A percentile compares a stretch with the other conserved stretches of the same genome.
These are phyloP conservation scores for Agrotis exclamationis DNA, from an alignment of 2,888 invertebrate genomes.

Conservation along the genomic window DNA sequence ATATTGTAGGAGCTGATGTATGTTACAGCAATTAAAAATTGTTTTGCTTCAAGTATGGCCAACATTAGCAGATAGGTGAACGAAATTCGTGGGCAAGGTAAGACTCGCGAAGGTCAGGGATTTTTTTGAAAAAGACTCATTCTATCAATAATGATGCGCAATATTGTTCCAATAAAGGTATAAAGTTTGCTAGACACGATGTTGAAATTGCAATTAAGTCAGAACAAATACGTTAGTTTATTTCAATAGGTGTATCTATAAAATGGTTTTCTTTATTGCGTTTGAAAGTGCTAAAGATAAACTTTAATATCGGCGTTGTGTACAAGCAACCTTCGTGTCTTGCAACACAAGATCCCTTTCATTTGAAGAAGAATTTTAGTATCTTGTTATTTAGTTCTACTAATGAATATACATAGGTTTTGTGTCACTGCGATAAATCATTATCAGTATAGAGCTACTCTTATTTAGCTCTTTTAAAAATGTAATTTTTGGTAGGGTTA, in stretches of 20 bases:
- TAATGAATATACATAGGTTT: too few species aligned
- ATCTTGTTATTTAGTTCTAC: background rate
- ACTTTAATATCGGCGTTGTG: background rate
- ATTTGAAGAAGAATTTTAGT: background rate
- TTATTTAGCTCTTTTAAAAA: too few species aligned
- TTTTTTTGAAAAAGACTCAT: too few species aligned
- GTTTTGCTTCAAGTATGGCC: too few species aligned
- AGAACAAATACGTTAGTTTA: background rate
- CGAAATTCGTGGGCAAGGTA: too few species aligned
- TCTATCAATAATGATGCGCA: background rate
- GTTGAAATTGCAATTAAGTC: background rate
- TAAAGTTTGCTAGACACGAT: background rate
- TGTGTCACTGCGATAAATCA: background rate
- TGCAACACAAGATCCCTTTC: background rate
- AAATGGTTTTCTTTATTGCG: background rate
- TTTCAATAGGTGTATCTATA: background rate
- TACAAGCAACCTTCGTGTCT: background rate
- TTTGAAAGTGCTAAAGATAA: constrained; percentile 10
- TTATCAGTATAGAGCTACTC: too few species aligned
- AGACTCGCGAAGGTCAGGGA: too few species aligned
- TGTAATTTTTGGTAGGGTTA: too few species aligned
- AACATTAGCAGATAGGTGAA: too few species aligned
- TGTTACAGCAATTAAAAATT: background rate
- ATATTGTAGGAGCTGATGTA: background rate
- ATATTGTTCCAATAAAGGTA: background rate